Conservation (phyloP, 2,888 invertebrate species). For the Serripes groenlandicus region DNA sequence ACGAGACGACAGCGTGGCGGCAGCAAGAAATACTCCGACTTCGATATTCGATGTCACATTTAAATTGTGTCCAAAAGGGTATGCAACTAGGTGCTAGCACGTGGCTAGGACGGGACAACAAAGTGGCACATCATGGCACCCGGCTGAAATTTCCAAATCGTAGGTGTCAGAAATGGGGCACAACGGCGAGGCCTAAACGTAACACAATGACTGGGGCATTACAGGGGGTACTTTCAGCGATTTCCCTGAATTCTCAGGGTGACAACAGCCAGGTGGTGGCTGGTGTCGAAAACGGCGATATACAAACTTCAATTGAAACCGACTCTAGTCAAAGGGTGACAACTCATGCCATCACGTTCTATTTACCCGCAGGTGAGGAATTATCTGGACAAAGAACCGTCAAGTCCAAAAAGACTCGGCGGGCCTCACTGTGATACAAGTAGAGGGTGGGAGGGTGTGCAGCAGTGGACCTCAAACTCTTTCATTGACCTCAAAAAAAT, state of each 20-base stretch:
- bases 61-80: no score
- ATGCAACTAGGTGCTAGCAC: no score
- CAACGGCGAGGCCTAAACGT: no score
- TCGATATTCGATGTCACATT: no score
- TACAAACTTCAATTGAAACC: slow-evolving; percentile 67
- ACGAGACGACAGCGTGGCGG: no score
- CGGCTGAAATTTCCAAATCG: no score
- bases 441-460: neutral
- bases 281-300: slow-evolving; percentile 41
- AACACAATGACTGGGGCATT: no score
- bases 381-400: neutral
- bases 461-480: neutral
- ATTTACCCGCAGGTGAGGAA: slow-evolving; percentile 60
- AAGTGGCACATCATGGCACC: no score
- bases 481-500: neutral
- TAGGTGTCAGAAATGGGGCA: no score
- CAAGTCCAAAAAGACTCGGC: neutral
- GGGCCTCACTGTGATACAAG: neutral
- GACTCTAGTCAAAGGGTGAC: slow-evolving; percentile 73
- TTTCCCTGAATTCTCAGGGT: slow-evolving; percentile 69
- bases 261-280: slow-evolving; percentile 40
- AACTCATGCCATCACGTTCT: slow-evolving; percentile 79
- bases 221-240: slow-evolving; percentile 79
- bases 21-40: no score
- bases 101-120: no score